phyloP scores from a whole-genome alignment of 92 coral and sea anemone genomes.

The Phenganax subtilis region DNA sequence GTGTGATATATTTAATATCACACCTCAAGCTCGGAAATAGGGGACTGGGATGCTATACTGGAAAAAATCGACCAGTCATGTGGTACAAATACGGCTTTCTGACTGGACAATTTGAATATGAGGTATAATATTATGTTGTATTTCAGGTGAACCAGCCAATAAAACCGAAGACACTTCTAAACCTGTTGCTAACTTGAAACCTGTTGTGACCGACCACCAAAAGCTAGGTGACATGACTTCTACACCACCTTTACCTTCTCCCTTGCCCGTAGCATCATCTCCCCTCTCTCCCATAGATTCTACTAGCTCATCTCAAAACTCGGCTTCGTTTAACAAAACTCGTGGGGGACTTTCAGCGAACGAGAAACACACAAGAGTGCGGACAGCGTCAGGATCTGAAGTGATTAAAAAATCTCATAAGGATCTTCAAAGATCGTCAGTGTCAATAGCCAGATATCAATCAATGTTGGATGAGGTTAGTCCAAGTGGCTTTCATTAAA shows the following conservation, averaged over 20 bases:
- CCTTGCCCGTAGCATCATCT: conserved; percentile 28
- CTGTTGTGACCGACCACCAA: neutral
- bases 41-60: too few species aligned
- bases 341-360: conserved; percentile 27
- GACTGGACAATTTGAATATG: neutral
- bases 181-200: conserved; percentile 15
- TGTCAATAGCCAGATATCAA: conserved; percentile 84
- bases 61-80: too few species aligned
- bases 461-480: conserved; percentile 79
- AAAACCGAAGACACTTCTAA: neutral
- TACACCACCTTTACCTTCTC: neutral
- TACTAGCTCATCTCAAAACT: conserved; percentile 20
- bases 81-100: too few species aligned
- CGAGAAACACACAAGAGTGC: conserved; percentile 42
- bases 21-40: too few species aligned
- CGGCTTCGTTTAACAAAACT: conserved; percentile 12
- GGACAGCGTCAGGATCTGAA: conserved; percentile 67
- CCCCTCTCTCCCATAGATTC: conserved; percentile 29
- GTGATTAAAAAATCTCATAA: conserved; percentile 75
- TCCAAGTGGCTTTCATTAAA: neutral
- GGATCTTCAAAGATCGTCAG: conserved; percentile 84
- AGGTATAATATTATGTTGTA: neutral
- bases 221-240: neutral
- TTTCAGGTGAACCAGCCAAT: neutral
- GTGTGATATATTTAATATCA: too few species aligned